phyloP scores from a whole-genome alignment of 2,113 vertebrate genomes.

The Macquaria australasica region DNA sequence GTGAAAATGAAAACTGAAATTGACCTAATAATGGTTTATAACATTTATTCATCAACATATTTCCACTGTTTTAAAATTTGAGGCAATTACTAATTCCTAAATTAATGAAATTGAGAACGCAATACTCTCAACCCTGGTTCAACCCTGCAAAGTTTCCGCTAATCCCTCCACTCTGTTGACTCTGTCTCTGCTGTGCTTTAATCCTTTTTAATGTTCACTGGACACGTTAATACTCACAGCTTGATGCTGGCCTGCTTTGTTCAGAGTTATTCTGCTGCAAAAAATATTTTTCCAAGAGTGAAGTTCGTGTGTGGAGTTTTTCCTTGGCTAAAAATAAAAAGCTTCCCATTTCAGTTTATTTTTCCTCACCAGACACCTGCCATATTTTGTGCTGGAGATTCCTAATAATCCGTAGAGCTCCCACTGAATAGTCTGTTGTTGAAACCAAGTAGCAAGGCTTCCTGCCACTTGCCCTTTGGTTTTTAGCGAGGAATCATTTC shows the following conservation, averaged over 20 bases:
- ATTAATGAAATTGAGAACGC: constrained; percentile 16
- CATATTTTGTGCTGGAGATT: not conserved
- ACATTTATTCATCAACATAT: not conserved
- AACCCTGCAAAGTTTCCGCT: constrained; percentile 21
- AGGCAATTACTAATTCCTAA: not conserved
- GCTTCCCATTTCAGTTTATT: not conserved
- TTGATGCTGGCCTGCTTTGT: constrained; percentile 23
- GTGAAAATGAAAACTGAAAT: constrained; percentile 14
- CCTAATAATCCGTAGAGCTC: not conserved
- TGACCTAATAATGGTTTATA: not conserved
- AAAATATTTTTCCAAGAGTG: not conserved
- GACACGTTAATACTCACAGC: constrained; percentile 40
- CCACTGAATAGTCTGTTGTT: not conserved
- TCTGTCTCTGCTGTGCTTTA: constrained; percentile 60
- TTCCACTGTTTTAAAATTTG: not conserved
- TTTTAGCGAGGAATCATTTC: constrained; percentile 25
- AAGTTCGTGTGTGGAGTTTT: constrained; percentile 4
- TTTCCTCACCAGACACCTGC: not conserved
- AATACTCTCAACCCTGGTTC: constrained; percentile 23
- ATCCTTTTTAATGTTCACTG: constrained; percentile 49
- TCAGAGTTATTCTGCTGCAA: constrained; percentile 27
- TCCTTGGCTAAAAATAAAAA: not conserved
- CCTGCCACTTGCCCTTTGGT: constrained; percentile 9
- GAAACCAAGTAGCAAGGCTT: constrained; percentile 15
- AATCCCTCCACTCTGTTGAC: constrained; percentile 54